phyloP scores from a whole-genome alignment of 2,888 invertebrate genomes.

The Odiellus spinosus region DNA sequence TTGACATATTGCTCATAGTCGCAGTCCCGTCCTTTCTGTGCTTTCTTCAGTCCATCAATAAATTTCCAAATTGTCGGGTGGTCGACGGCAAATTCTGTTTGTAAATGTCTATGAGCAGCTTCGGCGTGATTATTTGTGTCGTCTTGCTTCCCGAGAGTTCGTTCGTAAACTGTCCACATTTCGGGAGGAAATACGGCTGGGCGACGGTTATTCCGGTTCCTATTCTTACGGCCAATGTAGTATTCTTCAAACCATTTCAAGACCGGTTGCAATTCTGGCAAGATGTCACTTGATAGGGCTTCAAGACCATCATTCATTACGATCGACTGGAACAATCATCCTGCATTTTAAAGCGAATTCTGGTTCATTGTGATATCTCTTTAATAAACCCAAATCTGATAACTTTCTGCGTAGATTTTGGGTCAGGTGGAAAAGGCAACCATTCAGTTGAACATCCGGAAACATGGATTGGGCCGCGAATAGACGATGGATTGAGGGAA shows the following conservation, averaged over 20 bases:
- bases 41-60: conserved; percentile 5
- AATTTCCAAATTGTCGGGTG: conserved; percentile 8
- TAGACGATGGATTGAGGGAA: not conserved
- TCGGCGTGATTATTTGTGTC: conserved; percentile 9
- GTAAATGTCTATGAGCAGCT: conserved; percentile 7
- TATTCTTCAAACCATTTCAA: conserved; percentile 8
- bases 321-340: conserved; percentile 5
- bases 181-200: not conserved
- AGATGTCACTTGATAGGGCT: not conserved
- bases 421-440: conserved; percentile 4
- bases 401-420: conserved; percentile 1
- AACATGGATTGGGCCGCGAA: not conserved
- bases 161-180: conserved; percentile 5
- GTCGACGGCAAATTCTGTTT: conserved; percentile 5
- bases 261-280: conserved; percentile 3
- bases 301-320: conserved; percentile 3
- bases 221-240: conserved; percentile 5
- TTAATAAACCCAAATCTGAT: not conserved
- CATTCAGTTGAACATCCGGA: not conserved
- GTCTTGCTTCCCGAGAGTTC: conserved; percentile 1
- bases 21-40: conserved; percentile 5
- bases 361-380: conserved; percentile 1
- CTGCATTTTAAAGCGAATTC: conserved; percentile 3
- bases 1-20: not conserved
- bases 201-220: not conserved